Conservation (phyloP, 2,888 invertebrate species). For the Lycaena phlaeas region DNA sequence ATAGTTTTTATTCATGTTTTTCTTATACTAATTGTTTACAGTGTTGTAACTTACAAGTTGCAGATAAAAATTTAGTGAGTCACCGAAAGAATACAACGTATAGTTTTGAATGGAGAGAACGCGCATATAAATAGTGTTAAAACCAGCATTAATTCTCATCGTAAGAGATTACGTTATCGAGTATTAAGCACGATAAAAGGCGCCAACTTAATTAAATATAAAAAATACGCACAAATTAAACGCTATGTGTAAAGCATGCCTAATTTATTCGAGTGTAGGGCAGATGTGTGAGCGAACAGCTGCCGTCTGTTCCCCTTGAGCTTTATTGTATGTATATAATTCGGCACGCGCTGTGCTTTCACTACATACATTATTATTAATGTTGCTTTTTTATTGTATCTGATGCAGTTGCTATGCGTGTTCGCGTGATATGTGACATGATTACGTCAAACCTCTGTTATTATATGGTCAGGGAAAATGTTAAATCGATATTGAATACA, state of each 20-base stretch:
- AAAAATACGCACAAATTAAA: constrained; percentile 1
- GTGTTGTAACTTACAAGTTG: no score
- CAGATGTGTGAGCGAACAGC: constrained; percentile 33
- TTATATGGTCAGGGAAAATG: constrained; percentile 3
- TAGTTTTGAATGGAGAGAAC: no score
- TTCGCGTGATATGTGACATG: constrained; percentile 11
- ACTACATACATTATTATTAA: constrained; percentile 64
- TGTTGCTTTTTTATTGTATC: constrained; percentile 39
- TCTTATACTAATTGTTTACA: no score
- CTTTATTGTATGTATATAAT: constrained; percentile 44
- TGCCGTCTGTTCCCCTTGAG: constrained; percentile 43
- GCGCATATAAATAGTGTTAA: no score
- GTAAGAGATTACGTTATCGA: no score
- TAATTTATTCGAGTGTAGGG: constrained; percentile 22
- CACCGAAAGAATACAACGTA: no score
- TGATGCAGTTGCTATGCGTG: constrained; percentile 46
- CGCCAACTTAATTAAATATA: neutral
- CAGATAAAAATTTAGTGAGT: no score
- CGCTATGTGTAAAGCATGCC: constrained; percentile 8
- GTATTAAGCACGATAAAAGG: neutral
- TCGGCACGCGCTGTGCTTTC: constrained; percentile 61
- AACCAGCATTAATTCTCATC: no score
- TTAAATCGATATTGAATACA: neutral
- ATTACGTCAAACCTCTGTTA: constrained; percentile 7
- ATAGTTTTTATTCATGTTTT: no score